phyloP scores from a whole-genome alignment of 2,113 vertebrate species.

The Anhinga anhinga region DNA sequence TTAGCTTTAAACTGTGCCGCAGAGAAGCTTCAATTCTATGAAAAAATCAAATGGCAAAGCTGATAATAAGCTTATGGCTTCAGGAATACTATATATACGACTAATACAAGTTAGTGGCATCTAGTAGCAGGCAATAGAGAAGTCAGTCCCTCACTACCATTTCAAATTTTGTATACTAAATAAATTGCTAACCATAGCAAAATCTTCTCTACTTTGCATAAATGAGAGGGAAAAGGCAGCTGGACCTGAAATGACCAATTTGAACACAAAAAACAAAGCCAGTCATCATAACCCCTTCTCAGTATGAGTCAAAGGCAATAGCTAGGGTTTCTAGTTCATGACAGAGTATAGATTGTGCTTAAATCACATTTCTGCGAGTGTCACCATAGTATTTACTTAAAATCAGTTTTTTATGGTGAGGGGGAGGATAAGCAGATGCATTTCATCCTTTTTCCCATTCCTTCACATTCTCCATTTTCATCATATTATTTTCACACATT shows the following conservation, averaged over 20 bases:
- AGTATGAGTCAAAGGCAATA: background rate
- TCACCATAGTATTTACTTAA: background rate
- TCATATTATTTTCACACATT: background rate
- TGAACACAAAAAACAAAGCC: background rate
- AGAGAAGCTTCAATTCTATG: background rate
- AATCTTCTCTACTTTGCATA: background rate
- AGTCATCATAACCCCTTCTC: background rate
- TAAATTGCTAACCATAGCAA: background rate
- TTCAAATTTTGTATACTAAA: background rate
- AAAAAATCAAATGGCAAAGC: background rate
- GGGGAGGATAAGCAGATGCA: fast-evolving
- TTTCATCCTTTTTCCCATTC: background rate
- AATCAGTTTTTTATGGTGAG: background rate
- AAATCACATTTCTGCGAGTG: background rate
- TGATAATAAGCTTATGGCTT: background rate
- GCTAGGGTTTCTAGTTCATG: background rate
- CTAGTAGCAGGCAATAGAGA: background rate
- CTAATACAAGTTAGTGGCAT: background rate
- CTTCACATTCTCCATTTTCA: background rate
- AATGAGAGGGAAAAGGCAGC: background rate
- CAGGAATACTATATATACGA: background rate
- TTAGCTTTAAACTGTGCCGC: background rate
- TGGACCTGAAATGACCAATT: background rate
- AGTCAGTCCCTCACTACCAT: background rate
- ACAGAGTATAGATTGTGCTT: background rate